These are phyloP conservation scores for Lepilemur septentrionalis DNA, from an alignment of 2,797 vertebrate species.

Conservation along the genomic window DNA sequence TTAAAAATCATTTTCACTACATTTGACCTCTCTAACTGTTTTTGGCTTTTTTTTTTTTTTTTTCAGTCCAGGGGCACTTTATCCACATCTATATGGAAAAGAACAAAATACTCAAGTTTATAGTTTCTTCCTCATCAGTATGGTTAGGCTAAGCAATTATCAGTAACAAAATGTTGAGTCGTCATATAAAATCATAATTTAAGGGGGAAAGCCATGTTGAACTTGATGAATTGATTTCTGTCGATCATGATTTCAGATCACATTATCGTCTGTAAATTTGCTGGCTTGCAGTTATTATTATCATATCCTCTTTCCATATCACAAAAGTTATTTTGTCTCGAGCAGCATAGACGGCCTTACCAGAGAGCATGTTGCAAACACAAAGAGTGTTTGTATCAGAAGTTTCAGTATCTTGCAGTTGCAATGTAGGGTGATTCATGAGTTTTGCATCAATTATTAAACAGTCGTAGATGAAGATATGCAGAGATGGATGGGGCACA, in stretches of 20 bases:
- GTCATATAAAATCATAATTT: background rate
- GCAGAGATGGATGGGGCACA: conserved; percentile 31
- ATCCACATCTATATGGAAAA: background rate
- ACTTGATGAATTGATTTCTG: background rate
- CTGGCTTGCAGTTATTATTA: background rate
- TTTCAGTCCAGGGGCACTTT: background rate
- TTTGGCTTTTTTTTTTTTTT: background rate
- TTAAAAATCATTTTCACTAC: conserved; percentile 30
- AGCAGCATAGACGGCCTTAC: background rate
- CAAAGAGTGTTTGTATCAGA: background rate
- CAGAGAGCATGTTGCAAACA: background rate
- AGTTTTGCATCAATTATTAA: conserved; percentile 68
- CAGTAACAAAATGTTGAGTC: background rate
- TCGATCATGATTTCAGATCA: background rate
- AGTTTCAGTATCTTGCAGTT: conserved; percentile 27
- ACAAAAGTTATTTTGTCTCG: background rate
- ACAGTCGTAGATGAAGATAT: conserved; percentile 48
- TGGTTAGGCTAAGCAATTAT: background rate
- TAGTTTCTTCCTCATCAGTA: background rate
- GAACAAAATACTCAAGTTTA: background rate
- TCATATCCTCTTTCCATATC: background rate
- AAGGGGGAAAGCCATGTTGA: background rate
- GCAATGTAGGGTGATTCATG: conserved; percentile 60
- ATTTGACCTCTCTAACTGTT: conserved; percentile 15
- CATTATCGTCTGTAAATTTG: background rate